Base-by-base conservation (phyloP, 2,797 vertebrate species). In the Halcyon badia region DNA sequence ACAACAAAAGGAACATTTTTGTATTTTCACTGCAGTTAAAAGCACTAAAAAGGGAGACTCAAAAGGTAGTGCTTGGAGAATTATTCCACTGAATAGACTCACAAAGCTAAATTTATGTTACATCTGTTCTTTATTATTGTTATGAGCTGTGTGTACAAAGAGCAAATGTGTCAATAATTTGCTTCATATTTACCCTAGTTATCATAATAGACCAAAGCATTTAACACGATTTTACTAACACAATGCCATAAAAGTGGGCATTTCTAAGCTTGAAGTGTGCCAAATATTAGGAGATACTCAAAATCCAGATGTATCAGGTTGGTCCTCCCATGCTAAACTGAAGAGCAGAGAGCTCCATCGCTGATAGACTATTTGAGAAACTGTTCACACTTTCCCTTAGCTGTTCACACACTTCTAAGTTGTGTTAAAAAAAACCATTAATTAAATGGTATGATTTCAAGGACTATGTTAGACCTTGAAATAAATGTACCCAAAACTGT, bases 371-470 rank as follows among this genome's bases (percentile, higher is more conserved):
- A 6, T 79, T 94, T 70, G 77, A 94, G 83, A 57, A 83, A 37
- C 28, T 3, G 35, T 94, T 93, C 91, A 79, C 89, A 81, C 69
- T 68, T 60, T 64, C 57, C 18, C 31, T 16, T 88, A 90, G 66
- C 69, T 91, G 46, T 92, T 97, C 77, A 87, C 73, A 87, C 82
- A 41, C 28, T 79, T 89, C 61, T 94, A 92, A 87, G 91, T 95
- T 26, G 15, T 91, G 81, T 78, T 96, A 77, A 88, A 95, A 90
- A 90, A 89, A 88, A 68, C 75, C 28, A 57, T 70, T 97, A 91
- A 96, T 97, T 97, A 97, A 94, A 92, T 71, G 28, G 22, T 69
- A 35, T 48, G 26, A 89, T 96, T 97, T 96, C 89, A 95, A 96
- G 90, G 60, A 77, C 79, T 91, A 31, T 71, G 51, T 77, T 93